Percentiles rank a stretch among this genome's conserved stretches.
phyloP scores from a whole-genome alignment of 2,888 invertebrate species.

The Ormyrus nitidulus region DNA sequence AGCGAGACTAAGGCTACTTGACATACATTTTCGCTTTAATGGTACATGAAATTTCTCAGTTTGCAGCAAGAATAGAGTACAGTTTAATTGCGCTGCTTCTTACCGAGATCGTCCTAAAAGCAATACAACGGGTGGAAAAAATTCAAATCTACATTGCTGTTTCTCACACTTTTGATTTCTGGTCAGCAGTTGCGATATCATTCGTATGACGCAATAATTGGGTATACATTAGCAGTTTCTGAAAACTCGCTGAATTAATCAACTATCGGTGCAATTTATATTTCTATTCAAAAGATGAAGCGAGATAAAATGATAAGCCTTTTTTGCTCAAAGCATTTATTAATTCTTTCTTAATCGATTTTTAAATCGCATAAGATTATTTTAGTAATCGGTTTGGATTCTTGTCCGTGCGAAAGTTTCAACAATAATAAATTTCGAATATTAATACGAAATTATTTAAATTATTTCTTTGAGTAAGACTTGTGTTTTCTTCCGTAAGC shows the following conservation, averaged over 20 bases:
- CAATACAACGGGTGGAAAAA: no score
- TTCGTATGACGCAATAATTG: conserved; percentile 47
- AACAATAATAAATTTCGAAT: not conserved
- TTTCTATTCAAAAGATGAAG: conserved; percentile 39
- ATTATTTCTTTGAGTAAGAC: not conserved
- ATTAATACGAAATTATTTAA: not conserved
- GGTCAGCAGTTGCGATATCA: conserved; percentile 47
- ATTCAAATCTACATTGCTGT: not conserved
- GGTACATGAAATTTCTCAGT: not conserved
- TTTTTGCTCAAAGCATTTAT: conserved; percentile 34
- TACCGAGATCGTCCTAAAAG: no score
- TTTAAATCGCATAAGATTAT: conserved; percentile 8
- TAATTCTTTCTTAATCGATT: conserved; percentile 3
- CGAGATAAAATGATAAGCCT: conserved; percentile 41
- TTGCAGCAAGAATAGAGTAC: not conserved
- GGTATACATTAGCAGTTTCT: conserved; percentile 36
- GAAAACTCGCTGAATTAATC: conserved; percentile 52
- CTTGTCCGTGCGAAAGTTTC: conserved; percentile 2
- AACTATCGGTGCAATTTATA: conserved; percentile 46
- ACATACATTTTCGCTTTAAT: no score
- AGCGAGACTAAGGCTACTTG: not conserved
- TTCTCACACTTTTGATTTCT: conserved; percentile 53
- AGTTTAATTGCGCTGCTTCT: no score
- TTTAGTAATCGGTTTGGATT: not conserved
- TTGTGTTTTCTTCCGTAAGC: no score